Evolutionary conservation across 2,797 vertebrate species (phyloP).

Genomic region (Manis javanica): DNA sequence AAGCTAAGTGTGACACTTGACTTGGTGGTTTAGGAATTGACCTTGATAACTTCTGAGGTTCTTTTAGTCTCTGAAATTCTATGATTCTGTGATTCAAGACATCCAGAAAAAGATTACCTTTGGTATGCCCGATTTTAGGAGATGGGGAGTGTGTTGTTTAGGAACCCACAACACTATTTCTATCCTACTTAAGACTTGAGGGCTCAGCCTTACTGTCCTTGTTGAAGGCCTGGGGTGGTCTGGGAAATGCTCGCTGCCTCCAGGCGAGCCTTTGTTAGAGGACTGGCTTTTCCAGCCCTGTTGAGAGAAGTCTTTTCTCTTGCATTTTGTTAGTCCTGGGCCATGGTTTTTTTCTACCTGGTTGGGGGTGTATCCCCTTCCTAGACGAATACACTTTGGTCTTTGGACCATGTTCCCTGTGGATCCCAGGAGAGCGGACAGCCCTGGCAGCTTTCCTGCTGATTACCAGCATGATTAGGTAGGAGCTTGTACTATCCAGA

Average conservation of each 20-base stretch:
- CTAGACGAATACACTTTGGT: neutral
- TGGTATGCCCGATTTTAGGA: neutral
- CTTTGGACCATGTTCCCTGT: neutral
- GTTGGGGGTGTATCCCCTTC: neutral
- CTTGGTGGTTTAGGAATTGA: neutral
- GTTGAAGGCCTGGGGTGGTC: neutral
- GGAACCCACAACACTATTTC: neutral
- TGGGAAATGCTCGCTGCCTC: neutral
- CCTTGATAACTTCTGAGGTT: neutral
- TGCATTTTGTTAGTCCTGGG: neutral
- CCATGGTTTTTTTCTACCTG: neutral
- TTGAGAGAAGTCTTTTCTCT: neutral
- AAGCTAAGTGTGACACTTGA: neutral
- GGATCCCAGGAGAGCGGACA: neutral
- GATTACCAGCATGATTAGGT: neutral
- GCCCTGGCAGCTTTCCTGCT: neutral
- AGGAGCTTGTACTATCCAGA: neutral
- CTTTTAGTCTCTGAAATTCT: neutral
- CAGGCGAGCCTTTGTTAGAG: neutral
- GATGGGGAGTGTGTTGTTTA: neutral
- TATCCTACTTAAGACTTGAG: neutral
- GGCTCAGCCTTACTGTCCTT: neutral
- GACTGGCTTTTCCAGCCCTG: neutral
- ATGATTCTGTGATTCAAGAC: neutral
- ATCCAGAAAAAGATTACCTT: neutral